Evolutionary conservation across 2,797 vertebrate genomes (phyloP), one percentile per base, ranked within the genome.

Genomic region (Rhinatrema bivittatum): DNA sequence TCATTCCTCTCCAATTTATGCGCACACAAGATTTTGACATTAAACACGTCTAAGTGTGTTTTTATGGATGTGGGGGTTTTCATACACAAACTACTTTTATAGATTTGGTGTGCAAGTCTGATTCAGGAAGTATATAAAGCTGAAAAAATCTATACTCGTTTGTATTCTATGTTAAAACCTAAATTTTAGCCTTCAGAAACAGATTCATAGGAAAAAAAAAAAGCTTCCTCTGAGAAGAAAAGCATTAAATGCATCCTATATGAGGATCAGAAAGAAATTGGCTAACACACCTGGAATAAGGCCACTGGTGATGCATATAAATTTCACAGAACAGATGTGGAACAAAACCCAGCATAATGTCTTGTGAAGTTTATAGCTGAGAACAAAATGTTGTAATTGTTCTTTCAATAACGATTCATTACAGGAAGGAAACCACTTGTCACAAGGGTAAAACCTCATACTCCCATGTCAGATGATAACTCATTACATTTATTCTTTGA

Each of bases 201-300:
- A n/a, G n/a, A n/a, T n/a, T n/a, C n/a, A n/a, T n/a, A n/a, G n/a
- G n/a, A n/a, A n/a, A n/a, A n/a, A n/a, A n/a, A n/a, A n/a, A n/a
- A n/a, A n/a, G n/a, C n/a, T n/a, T n/a, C n/a, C n/a, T n/a, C n/a
- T n/a, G n/a, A n/a, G n/a, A n/a, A n/a, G n/a, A n/a, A 2, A 12
- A 16, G 53, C 54, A 9, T 46, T 61, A 59, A 61, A 5, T 0
- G 36, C n/a, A n/a, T n/a, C n/a, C 35, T 25, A 40, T 2, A 26
- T 1, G 1, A 22, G 37, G 47, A 61, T 65, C 54, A 16, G 55
- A 47, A 35, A 46, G 17, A 40, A 30, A 12, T 42, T 50, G 30
- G 34, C 26, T 2, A 3, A 36, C 44, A 46, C 26, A 21, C 5
- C 26, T 8, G 37, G 19, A 20, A 32, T 9, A 1, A 20, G 32